These are phyloP conservation scores for Prunella fulvescens DNA, from an alignment of 2,113 vertebrate genomes.

Conservation along the genomic window DNA sequence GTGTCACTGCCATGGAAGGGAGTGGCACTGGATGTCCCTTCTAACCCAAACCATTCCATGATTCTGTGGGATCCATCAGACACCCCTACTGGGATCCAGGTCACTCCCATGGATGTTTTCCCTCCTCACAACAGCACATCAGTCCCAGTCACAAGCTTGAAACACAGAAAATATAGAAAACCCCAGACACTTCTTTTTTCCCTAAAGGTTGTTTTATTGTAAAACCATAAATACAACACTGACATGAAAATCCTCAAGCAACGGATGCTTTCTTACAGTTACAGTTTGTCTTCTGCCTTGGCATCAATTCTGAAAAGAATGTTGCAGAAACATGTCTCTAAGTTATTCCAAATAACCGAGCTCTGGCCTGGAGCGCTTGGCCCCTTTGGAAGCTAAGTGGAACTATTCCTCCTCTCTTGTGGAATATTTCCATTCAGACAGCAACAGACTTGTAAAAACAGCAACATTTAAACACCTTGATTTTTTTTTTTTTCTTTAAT, in stretches of 20 bases:
- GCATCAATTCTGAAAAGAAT: conserved; percentile 73
- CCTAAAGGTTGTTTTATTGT: conserved; percentile 79
- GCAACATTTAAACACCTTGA: conserved; percentile 74
- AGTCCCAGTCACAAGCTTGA: neutral
- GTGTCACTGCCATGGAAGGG: neutral
- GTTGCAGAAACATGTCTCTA: conserved; percentile 68
- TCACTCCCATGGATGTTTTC: neutral
- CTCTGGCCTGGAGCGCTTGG: conserved; percentile 60
- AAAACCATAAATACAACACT: conserved; percentile 85
- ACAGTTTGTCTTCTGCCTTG: conserved; percentile 75
- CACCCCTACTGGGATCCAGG: neutral
- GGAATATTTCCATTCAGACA: conserved; percentile 73
- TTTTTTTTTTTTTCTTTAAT: conserved; percentile 45
- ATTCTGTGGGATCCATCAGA: neutral
- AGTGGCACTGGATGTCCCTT: too few relatives aligned
- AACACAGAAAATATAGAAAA: neutral
- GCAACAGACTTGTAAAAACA: conserved; percentile 77
- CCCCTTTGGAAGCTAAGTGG: conserved; percentile 61
- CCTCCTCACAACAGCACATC: neutral
- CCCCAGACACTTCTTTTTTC: conserved; percentile 18
- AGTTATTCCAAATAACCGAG: conserved; percentile 42
- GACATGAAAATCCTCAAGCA: conserved; percentile 78
- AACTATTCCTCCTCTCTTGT: conserved; percentile 64
- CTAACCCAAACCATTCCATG: neutral
- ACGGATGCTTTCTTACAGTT: conserved; percentile 75